Evolutionary conservation across 2,888 invertebrate species (phyloP).

Genomic region (Leptopilina drosophilae): DNA sequence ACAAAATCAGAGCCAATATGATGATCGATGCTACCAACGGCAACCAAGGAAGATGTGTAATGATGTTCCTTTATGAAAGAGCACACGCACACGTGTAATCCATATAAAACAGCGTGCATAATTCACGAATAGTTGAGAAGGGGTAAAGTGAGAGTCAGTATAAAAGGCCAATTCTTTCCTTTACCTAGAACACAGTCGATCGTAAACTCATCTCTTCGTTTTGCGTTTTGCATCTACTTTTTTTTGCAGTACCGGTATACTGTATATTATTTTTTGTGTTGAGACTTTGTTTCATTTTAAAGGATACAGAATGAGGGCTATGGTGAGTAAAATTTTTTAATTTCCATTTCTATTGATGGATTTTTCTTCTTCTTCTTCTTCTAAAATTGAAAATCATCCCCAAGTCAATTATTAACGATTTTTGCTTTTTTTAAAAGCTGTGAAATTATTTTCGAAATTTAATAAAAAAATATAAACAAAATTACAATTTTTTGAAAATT

Average conservation of each 20-base stretch:
- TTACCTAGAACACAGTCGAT: slow-evolving; percentile 70
- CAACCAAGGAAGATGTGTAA: slow-evolving; percentile 31
- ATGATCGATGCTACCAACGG: slow-evolving; percentile 38
- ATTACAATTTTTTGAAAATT: no score
- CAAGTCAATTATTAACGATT: no score
- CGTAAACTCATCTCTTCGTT: slow-evolving; percentile 61
- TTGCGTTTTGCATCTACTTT: slow-evolving; percentile 58
- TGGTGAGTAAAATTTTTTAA: slow-evolving; percentile 74
- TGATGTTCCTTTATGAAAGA: slow-evolving; percentile 42
- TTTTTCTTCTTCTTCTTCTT: neutral
- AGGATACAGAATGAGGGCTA: slow-evolving; percentile 76
- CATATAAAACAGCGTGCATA: slow-evolving; percentile 62
- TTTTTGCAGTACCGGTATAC: slow-evolving; percentile 42
- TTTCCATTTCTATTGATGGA: slow-evolving; percentile 13
- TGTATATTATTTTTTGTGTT: slow-evolving; percentile 49
- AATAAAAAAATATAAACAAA: no score
- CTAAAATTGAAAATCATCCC: neutral
- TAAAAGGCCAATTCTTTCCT: slow-evolving; percentile 76
- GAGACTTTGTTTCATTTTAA: slow-evolving; percentile 48
- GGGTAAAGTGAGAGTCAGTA: slow-evolving; percentile 76
- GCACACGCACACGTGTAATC: slow-evolving; percentile 56
- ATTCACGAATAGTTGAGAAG: slow-evolving; percentile 66
- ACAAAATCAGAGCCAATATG: slow-evolving; percentile 25
- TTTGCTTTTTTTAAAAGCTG: no score
- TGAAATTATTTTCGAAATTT: no score